Evolutionary conservation across 2,888 invertebrate species (phyloP).

Genomic region (Mythimna loreyi): DNA sequence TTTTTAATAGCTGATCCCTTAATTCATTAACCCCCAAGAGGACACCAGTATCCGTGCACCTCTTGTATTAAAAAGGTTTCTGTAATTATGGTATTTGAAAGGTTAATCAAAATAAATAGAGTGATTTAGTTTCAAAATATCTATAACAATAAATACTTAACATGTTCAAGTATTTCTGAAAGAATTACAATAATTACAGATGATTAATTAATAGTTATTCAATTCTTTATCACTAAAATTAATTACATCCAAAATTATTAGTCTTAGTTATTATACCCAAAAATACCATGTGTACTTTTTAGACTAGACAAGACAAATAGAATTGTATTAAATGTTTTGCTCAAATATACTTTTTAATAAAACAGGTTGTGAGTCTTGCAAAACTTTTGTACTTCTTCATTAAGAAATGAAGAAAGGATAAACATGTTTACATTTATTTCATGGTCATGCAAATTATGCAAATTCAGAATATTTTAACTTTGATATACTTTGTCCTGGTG

Average conservation of each 20-base stretch:
- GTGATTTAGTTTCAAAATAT: background rate
- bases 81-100: too few species aligned
- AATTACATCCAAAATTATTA: too few species aligned
- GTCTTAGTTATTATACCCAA: too few species aligned
- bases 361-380: background rate
- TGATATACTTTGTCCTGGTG: background rate
- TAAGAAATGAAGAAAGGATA: slow-evolving; percentile 3
- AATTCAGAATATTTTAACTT: background rate
- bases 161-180: background rate
- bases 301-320: background rate
- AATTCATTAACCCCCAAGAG: too few species aligned
- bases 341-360: fast-evolving
- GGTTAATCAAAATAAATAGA: background rate
- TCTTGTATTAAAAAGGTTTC: too few species aligned
- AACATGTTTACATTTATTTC: slow-evolving; percentile 24
- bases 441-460: background rate
- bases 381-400: too few species aligned
- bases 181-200: too few species aligned
- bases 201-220: too few species aligned
- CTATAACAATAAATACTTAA: background rate
- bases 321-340: background rate
- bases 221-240: too few species aligned
- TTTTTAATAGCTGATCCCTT: slow-evolving; percentile 16
- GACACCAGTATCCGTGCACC: too few species aligned
- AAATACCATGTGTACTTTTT: too few species aligned